A percentile compares a stretch with the other conserved stretches of the same genome.
Evolutionary conservation across 2,797 vertebrate species (phyloP).

Genomic region (Eupleurogrammus muticus): DNA sequence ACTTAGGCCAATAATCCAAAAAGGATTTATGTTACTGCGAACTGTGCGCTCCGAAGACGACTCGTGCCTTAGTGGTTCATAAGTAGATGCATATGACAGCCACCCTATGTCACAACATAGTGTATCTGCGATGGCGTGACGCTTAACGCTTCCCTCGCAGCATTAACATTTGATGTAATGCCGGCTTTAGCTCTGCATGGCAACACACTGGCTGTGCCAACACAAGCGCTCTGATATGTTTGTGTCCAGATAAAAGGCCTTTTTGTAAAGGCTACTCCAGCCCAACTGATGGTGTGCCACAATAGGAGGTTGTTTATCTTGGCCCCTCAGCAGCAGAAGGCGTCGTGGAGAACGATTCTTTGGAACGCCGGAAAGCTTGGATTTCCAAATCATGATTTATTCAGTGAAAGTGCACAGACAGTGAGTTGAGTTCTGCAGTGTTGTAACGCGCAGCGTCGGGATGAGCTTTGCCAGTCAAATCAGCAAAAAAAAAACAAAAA

Average conservation of each 20-base stretch:
- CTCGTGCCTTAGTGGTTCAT: not conserved
- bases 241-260: constrained; percentile 16
- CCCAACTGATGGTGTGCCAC: constrained; percentile 17
- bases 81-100: not conserved
- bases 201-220: not conserved
- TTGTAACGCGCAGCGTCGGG: not conserved
- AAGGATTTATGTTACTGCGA: constrained; percentile 29
- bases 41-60: constrained; percentile 11
- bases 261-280: constrained; percentile 16
- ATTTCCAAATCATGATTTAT: constrained; percentile 25
- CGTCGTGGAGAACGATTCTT: constrained; percentile 16
- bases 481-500: not conserved
- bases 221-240: constrained; percentile 27
- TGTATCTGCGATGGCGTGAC: not conserved
- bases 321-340: constrained; percentile 3
- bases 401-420: not conserved
- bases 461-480: constrained; percentile 29
- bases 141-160: not conserved
- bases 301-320: constrained; percentile 34
- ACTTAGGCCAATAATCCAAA: constrained; percentile 32
- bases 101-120: not conserved
- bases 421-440: constrained; percentile 1
- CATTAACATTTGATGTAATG: constrained; percentile 9
- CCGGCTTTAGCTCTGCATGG: not conserved
- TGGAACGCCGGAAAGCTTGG: constrained; percentile 1